Evolutionary conservation across 2,113 vertebrate species (phyloP), one percentile per base, ranked within the genome.

Genomic region (Pterocles gutturalis): DNA sequence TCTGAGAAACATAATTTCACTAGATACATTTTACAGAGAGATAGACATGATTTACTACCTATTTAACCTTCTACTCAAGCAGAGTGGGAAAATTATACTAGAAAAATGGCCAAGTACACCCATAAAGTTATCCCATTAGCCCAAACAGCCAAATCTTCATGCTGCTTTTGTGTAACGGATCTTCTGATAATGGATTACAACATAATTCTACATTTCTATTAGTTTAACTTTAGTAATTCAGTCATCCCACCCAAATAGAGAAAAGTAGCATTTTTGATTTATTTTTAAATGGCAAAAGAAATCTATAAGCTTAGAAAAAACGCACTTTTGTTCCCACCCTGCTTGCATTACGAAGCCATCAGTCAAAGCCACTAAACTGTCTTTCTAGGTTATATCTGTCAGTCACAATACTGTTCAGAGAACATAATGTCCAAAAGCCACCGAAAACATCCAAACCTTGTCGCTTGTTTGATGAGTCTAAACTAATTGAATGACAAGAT

Each of bases 1-100:
- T 96, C 96, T 95, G 96, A 98, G 97, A 96, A 97, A 96, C 97
- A 92, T 53, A 87, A 83, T 90, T 97, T 97, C 90, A 95, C 82
- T 96, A 83, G 34, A 86, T 80, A 80, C 71, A 75, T 62, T 64
- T 87, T 72, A 81, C 17, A 85, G 90, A 92, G 75, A 83, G 64
- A 89, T 57, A 92, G 86, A 87, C 86, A 91, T 94, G 89, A 91
- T 94, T 95, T 97, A 97, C 96, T 96, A 96, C 87, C 48, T 89
- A 95, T 76, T 95, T 82, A 88, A 94, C 88, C 96, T 95, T 83
- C 95, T 96, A 96, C 66, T 89, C 83, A 95, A 97, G 97, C 94
- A 96, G 94, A 97, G 96, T 96, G 97, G 97, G 95, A 97, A 95
- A 91, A 77, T 65, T 10, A 93, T 60, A 22, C 34, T 14, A 89